Evolutionary conservation across 2,113 vertebrate species (phyloP).

Genomic region (Xenopus laevis): DNA sequence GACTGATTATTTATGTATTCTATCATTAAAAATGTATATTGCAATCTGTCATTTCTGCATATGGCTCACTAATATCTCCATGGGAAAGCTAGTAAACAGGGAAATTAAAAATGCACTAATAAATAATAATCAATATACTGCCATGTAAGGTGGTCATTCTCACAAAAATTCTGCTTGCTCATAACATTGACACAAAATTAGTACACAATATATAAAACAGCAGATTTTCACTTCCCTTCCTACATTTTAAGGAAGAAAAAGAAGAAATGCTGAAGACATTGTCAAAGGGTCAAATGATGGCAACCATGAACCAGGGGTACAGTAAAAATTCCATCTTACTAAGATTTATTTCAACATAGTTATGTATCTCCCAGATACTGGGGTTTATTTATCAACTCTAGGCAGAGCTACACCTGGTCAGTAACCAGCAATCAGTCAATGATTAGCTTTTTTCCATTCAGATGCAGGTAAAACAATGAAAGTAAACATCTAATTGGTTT

Average conservation of each 20-base stretch:
- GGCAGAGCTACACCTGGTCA: no score
- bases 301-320: background rate
- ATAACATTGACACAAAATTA: background rate
- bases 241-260: background rate
- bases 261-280: background rate
- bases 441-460: no score
- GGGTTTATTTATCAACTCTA: no score
- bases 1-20: conserved; percentile 48
- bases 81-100: conserved; percentile 10
- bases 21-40: conserved; percentile 45
- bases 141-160: background rate
- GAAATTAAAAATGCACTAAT: background rate
- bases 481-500: no score
- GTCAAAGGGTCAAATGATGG: background rate
- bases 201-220: background rate
- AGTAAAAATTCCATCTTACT: background rate
- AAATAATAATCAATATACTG: conserved; percentile 7
- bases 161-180: background rate
- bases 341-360: no score
- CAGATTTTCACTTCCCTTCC: background rate
- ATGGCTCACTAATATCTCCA: conserved; percentile 27
- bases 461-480: no score
- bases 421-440: no score
- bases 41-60: conserved; percentile 23
- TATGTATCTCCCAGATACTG: no score